Evolutionary conservation across 2,113 vertebrate species (phyloP).

Genomic region (Micromys minutus): DNA sequence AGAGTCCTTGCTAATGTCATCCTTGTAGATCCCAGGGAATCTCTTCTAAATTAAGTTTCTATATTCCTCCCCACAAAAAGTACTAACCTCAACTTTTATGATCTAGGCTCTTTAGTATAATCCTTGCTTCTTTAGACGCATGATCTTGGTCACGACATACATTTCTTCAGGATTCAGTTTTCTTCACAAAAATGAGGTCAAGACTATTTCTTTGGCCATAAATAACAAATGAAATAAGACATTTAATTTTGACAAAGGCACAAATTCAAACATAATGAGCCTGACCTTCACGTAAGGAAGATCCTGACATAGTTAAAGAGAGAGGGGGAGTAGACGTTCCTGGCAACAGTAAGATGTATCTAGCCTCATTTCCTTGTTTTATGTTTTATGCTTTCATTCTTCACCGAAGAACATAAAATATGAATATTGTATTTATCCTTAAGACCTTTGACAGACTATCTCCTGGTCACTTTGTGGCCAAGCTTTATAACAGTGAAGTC

Average conservation of each 20-base stretch:
- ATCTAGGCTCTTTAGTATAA: not conserved
- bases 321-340: not conserved
- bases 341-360: not conserved
- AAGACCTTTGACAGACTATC: not conserved
- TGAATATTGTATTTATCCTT: not conserved
- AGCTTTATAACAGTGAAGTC: slow-evolving; percentile 22
- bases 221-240: slow-evolving; percentile 8
- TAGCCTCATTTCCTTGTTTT: not conserved
- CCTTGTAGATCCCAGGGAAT: no score
- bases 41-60: no score
- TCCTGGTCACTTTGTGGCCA: not conserved
- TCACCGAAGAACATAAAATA: not conserved
- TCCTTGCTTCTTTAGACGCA: not conserved
- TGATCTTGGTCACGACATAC: not conserved
- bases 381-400: slow-evolving; percentile 22
- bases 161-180: slow-evolving; percentile 1
- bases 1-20: no score
- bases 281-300: slow-evolving; percentile 2
- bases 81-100: not conserved
- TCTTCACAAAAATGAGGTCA: not conserved
- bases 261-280: slow-evolving; percentile 23
- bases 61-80: no score
- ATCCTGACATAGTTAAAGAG: not conserved
- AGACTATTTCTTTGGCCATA: not conserved
- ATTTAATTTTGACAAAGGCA: slow-evolving; percentile 7